Base-by-base conservation (phyloP, 2,797 vertebrate species). In the Columba guinea region DNA sequence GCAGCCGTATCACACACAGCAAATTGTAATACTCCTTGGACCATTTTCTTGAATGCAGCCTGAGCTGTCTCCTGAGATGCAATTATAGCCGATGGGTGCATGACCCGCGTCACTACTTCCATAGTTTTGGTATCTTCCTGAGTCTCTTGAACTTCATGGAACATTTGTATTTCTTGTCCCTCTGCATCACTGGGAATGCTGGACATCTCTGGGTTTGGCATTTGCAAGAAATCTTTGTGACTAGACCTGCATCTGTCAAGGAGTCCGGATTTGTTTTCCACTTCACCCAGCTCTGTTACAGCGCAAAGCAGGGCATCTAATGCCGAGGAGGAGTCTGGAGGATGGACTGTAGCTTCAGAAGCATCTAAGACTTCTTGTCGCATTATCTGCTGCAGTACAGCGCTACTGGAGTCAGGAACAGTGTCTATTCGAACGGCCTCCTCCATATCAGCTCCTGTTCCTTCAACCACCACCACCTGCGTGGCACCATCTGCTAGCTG, bases 1-100 rank as follows among this genome's bases (percentile, higher is more conserved):
- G 98, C 95, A 11, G 97, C 94, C 1, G 97, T 84, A 87, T 98
- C 98, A 15, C 98, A 98, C 13, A 98, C 97, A 0, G 99, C 98
- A 13, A 99, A 98, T 98, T 99, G 99, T 52, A 99, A 97, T 35
- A 99, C 99, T 63, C 99, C 99, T 94, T 99, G 99, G 81, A 99
- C 99, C 98, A 98, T 92, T 59, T 98, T 98, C 93, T 97, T 98
- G 90, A 98, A 98, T 84, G 98, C 95, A 73, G 95, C 97, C 95
- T 98, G 97, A n/a, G 97, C 67, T 46, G 95, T 96, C 94, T 97
- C 98, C 93, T 97, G 98, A 59, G 98, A 93, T 32, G 95, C 81
- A 87, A 97, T 81, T 92, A 98, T 69, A 62, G 97, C 88, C 2
- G 97, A 91, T 35, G 97, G 98, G 89, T 97, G 98, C 75, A 98